Percentiles rank a stretch among this genome's conserved stretches.
These are phyloP conservation scores for Sesamia inferens DNA, from an alignment of 2,888 invertebrate genomes.

Conservation along the genomic window DNA sequence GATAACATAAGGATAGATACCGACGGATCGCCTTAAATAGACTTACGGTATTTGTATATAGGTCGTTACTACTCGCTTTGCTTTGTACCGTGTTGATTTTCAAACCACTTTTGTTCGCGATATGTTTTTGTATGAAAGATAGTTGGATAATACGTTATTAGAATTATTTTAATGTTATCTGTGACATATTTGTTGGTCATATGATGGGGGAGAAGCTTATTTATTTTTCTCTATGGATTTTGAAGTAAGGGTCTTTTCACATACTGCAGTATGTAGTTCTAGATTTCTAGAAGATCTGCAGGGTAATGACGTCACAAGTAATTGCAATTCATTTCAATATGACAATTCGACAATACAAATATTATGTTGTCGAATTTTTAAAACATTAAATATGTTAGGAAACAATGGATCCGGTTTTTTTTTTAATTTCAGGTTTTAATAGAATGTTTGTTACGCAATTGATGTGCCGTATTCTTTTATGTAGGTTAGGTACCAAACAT, in stretches of 20 bases:
- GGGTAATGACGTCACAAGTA: neutral
- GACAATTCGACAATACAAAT: neutral
- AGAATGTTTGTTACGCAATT: neutral
- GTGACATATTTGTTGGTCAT: constrained; percentile 60
- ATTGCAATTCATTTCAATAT: neutral
- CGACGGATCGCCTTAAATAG: constrained; percentile 64
- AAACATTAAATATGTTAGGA: neutral
- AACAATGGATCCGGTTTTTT: neutral
- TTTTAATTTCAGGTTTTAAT: neutral
- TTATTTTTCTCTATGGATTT: constrained; percentile 6
- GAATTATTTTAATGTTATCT: constrained; percentile 67
- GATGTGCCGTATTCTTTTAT: neutral
- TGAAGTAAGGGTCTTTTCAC: neutral
- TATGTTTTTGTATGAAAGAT: constrained; percentile 76
- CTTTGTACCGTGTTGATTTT: constrained; percentile 84
- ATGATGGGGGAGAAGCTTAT: constrained; percentile 35
- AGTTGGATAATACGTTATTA: constrained; percentile 66
- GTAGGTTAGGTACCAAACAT: neutral
- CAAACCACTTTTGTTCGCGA: constrained; percentile 83
- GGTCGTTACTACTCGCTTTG: constrained; percentile 82
- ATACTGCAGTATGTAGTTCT: neutral
- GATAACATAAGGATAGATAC: constrained; percentile 55
- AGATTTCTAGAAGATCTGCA: neutral
- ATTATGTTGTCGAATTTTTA: neutral
- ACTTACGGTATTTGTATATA: constrained; percentile 78